Evolutionary conservation across 2,888 invertebrate genomes (phyloP), one percentile per base, ranked within the genome.

Genomic region (Rosalia funebris): DNA sequence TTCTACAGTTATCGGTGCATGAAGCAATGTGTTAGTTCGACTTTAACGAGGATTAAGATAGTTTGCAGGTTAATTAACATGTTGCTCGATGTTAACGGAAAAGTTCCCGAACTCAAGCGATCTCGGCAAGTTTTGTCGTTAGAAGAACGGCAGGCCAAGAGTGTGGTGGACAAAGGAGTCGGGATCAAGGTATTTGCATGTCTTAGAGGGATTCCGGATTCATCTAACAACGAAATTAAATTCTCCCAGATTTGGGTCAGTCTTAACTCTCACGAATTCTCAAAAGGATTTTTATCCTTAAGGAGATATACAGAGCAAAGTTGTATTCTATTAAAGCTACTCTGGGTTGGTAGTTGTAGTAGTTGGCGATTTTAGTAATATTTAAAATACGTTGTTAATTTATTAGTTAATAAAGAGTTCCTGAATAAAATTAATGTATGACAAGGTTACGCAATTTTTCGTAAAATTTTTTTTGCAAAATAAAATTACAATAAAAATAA

Each of bases 21-120:
- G 36, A 36, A 37, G 20, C 39, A 15, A 16, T 17, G 17, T 48
- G 11, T 14, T 36, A 50, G 39, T 25, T 41, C 36, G 25, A 39
- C 39, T 39, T 16, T n/a, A 14, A 12, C 7, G 25, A 39, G 39
- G 39, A 50, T 50, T 19, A 41, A 31, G 50, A 50, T 17, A 50
- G 39, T 50, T 50, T 39, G 12, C 39, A 39, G 50, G 50, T 50
- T 50, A 50, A 50, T 50, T 50, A 50, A 31, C 39, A 31, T 50
- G 39, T 41, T 50, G 50, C 39, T 41, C 14, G 14, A 16, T 16
- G 50, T 39, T 25, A 17, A 50, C 10, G 25, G 39, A 25, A 25
- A 50, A 4, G n/a, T 41, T 16, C 11, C 20, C 39, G 20, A 39
- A 50, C 48, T 48, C 34, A n/a, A n/a, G 1, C 48, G 32, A 36